Evolutionary conservation across 2,113 vertebrate genomes (phyloP).

Genomic region (Hirundichthys speculiger): DNA sequence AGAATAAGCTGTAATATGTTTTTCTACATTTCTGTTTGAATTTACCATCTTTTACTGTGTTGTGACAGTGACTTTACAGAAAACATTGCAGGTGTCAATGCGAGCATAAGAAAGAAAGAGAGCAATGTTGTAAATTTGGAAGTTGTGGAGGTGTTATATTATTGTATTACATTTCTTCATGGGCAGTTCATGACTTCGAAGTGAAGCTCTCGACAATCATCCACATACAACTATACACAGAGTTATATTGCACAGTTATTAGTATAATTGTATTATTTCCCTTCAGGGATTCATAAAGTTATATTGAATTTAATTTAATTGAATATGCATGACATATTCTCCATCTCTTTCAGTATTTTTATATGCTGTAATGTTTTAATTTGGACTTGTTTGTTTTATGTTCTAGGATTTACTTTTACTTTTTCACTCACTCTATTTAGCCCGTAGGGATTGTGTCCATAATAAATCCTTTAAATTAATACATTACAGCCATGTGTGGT

Average conservation of each 20-base stretch:
- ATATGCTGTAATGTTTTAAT: too few relatives aligned
- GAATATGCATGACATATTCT: too few relatives aligned
- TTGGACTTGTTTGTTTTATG: too few relatives aligned
- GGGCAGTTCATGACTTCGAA: constrained; percentile 49
- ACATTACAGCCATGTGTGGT: background rate
- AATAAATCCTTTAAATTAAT: background rate
- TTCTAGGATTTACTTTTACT: too few relatives aligned
- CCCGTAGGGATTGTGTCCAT: too few relatives aligned
- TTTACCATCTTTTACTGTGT: background rate
- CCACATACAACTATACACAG: background rate
- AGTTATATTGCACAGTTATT: background rate
- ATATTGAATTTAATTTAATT: too few relatives aligned
- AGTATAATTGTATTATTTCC: too few relatives aligned
- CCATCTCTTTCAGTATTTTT: too few relatives aligned
- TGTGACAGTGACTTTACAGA: background rate
- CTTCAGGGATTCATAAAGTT: too few relatives aligned
- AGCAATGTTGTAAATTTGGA: constrained; percentile 36
- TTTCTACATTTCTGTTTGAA: background rate
- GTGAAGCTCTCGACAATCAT: constrained; percentile 28
- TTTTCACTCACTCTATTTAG: too few relatives aligned
- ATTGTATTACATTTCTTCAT: constrained; percentile 58
- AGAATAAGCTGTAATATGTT: constrained; percentile 3
- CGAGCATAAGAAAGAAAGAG: constrained; percentile 26
- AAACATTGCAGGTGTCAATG: background rate
- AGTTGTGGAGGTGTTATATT: constrained; percentile 40